These are phyloP conservation scores for Orchesella flavescens DNA, from an alignment of 2,888 invertebrate species.

Conservation along the genomic window DNA sequence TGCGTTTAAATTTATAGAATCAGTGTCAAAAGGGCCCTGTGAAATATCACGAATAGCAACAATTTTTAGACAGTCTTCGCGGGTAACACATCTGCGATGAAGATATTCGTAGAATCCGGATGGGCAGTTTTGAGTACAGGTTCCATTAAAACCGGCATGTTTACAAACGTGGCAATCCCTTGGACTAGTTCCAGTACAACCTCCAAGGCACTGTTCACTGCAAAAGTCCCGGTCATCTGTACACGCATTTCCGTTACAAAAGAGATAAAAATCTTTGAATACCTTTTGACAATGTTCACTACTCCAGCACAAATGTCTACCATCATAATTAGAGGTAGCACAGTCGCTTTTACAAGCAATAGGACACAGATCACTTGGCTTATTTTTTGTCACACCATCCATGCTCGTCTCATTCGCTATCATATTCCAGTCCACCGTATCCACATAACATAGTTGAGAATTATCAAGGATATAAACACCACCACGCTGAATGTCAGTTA, in stretches of 20 bases:
- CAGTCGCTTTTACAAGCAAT: constrained; percentile 72
- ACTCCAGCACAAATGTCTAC: constrained; percentile 85
- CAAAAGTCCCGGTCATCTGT: constrained; percentile 81
- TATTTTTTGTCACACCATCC: constrained; percentile 76
- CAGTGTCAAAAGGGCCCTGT: background rate
- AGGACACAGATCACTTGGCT: constrained; percentile 80
- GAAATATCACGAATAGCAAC: constrained; percentile 51
- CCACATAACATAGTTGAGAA: constrained; percentile 89
- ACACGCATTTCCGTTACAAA: constrained; percentile 49
- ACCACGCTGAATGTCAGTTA: constrained; percentile 88
- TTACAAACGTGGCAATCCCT: constrained; percentile 86
- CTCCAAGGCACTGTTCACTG: constrained; percentile 87
- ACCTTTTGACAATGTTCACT: constrained; percentile 75
- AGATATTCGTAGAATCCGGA: constrained; percentile 79
- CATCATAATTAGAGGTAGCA: constrained; percentile 61
- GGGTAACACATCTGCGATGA: constrained; percentile 87
- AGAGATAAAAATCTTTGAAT: constrained; percentile 34
- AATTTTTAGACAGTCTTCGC: constrained; percentile 82
- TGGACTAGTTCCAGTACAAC: constrained; percentile 81
- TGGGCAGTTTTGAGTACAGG: constrained; percentile 83
- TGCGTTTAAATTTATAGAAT: constrained; percentile 30
- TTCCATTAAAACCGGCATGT: constrained; percentile 80
- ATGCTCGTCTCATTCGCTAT: constrained; percentile 78
- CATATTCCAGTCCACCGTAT: constrained; percentile 91
- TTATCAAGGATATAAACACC: constrained; percentile 94